phyloP scores from a whole-genome alignment of 1,140 invertebrate genomes.

The Listronotus bonariensis region DNA sequence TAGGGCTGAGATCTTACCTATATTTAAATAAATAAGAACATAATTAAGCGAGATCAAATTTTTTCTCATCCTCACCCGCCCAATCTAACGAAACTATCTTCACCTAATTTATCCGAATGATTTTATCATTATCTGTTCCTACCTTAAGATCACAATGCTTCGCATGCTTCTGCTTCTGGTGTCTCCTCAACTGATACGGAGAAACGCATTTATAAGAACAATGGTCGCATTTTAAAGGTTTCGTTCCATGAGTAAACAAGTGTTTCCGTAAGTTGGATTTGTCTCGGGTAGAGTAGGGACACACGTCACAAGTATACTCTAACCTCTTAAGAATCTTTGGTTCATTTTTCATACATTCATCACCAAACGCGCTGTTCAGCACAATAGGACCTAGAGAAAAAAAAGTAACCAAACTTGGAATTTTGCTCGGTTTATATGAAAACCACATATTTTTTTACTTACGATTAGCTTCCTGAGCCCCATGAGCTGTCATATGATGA shows the following conservation, averaged over 20 bases:
- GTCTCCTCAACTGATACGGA: slow-evolving; percentile 40
- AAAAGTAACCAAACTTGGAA: no score
- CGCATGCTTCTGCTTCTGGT: slow-evolving; percentile 40
- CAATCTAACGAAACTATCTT: no score
- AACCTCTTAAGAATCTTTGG: slow-evolving; percentile 22
- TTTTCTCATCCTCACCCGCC: no score
- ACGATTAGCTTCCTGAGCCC: not conserved
- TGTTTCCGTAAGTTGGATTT: slow-evolving; percentile 44
- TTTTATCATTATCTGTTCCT: not conserved
- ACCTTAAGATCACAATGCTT: slow-evolving; percentile 17
- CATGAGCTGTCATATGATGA: slow-evolving; percentile 26
- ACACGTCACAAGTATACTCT: slow-evolving; percentile 33
- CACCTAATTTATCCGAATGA: no score
- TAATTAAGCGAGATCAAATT: no score
- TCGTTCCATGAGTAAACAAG: slow-evolving; percentile 39
- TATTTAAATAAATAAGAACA: no score
- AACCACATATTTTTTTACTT: not conserved
- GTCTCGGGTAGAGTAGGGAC: slow-evolving; percentile 40
- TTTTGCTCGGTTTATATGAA: no score
- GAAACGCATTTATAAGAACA: slow-evolving; percentile 42
- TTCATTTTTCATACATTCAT: not conserved
- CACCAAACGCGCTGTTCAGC: slow-evolving; percentile 18
- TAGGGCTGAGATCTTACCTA: no score
- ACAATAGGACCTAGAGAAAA: slow-evolving; percentile 17
- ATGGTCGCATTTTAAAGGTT: slow-evolving; percentile 36